These are phyloP conservation scores for Chloropsis hardwickii DNA, from an alignment of 2,113 vertebrate genomes.

Conservation along the genomic window DNA sequence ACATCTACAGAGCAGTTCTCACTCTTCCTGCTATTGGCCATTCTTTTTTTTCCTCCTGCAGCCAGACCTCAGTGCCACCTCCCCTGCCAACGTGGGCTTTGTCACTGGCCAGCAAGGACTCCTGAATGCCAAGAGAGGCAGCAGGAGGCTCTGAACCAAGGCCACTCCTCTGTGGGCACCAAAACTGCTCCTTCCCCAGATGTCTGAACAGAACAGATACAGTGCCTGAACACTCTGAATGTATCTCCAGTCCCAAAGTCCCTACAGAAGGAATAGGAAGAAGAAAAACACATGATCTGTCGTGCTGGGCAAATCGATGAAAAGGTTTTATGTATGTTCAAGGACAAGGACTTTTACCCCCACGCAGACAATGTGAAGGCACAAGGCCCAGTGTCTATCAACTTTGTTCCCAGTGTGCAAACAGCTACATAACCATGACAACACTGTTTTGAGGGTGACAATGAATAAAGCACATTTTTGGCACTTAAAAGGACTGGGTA, in stretches of 20 bases:
- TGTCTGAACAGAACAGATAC: not conserved
- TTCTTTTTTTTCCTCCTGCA: not conserved
- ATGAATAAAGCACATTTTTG: conserved; percentile 9
- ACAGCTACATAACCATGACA: not conserved
- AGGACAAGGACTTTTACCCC: not conserved
- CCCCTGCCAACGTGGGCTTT: not conserved
- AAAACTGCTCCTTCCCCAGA: not conserved
- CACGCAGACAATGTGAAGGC: not conserved
- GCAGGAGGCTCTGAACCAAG: not conserved
- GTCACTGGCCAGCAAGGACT: not conserved
- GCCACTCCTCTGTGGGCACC: not conserved
- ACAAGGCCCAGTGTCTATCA: not conserved
- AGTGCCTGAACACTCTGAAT: not conserved
- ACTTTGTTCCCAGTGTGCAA: not conserved
- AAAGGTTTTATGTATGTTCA: not conserved
- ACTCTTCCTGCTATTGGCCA: not conserved
- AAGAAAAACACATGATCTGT: not conserved
- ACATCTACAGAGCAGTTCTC: not conserved
- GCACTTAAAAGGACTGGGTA: not conserved
- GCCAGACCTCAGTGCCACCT: not conserved
- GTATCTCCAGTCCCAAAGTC: no score
- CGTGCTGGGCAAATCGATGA: not conserved
- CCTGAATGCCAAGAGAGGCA: not conserved
- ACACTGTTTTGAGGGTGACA: not conserved
- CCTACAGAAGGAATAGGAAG: not conserved